These are phyloP conservation scores for Vimba vimba DNA, from an alignment of 2,113 vertebrate species.

Conservation along the genomic window DNA sequence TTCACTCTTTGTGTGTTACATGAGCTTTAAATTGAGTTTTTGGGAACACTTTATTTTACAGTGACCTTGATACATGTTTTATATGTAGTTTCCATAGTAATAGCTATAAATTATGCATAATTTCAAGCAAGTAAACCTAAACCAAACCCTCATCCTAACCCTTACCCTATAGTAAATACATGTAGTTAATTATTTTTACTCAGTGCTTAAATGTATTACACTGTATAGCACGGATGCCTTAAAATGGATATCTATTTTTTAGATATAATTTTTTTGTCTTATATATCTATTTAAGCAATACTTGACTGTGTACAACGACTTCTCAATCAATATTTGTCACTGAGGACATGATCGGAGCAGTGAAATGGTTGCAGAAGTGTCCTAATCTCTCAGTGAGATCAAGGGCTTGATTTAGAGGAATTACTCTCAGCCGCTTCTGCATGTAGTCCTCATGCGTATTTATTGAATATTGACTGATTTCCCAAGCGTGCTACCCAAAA, in stretches of 20 bases:
- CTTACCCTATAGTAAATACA: too few species aligned
- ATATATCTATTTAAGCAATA: background rate
- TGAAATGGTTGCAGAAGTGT: background rate
- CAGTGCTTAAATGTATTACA: too few species aligned
- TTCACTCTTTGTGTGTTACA: background rate
- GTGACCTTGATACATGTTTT: too few species aligned
- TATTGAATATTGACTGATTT: constrained; percentile 50
- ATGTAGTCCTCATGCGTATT: constrained; percentile 50
- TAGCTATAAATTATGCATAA: too few species aligned
- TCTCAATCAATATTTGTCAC: constrained; percentile 33
- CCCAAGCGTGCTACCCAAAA: constrained; percentile 21
- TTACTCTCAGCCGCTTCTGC: constrained; percentile 8
- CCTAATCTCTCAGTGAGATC: constrained; percentile 31
- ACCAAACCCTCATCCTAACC: too few species aligned
- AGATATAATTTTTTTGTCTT: too few species aligned
- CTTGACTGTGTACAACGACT: background rate
- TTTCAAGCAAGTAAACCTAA: too few species aligned
- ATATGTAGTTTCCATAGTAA: too few species aligned
- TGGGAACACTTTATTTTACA: too few species aligned
- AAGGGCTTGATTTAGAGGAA: constrained; percentile 33
- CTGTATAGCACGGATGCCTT: too few species aligned
- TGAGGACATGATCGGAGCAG: constrained; percentile 15
- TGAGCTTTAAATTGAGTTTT: background rate
- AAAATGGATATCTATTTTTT: too few species aligned
- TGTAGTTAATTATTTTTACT: too few species aligned